Evolutionary conservation across 2,113 vertebrate species (phyloP).

Genomic region (Antechinus flavipes): DNA sequence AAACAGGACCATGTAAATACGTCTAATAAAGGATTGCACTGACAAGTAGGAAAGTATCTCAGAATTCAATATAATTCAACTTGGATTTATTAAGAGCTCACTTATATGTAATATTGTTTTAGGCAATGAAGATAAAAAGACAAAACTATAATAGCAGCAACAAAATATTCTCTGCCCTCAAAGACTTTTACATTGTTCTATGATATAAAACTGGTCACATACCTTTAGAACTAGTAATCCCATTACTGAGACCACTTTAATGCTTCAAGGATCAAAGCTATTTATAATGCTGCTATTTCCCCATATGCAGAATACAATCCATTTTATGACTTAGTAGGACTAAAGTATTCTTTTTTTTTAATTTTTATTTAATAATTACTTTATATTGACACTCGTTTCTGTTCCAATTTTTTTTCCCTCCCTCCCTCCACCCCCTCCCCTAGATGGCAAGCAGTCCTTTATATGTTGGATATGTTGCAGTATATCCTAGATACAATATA

Average conservation of each 20-base stretch:
- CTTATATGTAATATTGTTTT: neutral
- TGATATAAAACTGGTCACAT: neutral
- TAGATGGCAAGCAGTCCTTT: too few species aligned
- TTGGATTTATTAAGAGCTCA: neutral
- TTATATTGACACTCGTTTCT: too few species aligned
- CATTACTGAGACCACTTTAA: neutral
- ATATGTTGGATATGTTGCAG: too few species aligned
- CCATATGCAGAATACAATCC: neutral
- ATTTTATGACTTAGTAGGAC: neutral
- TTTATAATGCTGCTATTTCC: neutral
- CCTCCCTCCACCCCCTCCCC: too few species aligned
- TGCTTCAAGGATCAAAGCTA: neutral
- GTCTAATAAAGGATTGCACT: neutral
- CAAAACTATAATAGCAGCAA: neutral
- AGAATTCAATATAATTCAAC: neutral
- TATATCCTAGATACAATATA: too few species aligned
- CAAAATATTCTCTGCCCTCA: neutral
- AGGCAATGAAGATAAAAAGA: neutral
- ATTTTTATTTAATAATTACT: too few species aligned
- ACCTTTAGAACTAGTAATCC: neutral
- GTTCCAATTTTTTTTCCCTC: too few species aligned
- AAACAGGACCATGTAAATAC: neutral
- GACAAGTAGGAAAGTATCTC: neutral
- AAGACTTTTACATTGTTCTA: neutral
- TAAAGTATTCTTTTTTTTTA: neutral